phyloP scores from a whole-genome alignment of 2,113 vertebrate species.

The Anolis carolinensis region DNA sequence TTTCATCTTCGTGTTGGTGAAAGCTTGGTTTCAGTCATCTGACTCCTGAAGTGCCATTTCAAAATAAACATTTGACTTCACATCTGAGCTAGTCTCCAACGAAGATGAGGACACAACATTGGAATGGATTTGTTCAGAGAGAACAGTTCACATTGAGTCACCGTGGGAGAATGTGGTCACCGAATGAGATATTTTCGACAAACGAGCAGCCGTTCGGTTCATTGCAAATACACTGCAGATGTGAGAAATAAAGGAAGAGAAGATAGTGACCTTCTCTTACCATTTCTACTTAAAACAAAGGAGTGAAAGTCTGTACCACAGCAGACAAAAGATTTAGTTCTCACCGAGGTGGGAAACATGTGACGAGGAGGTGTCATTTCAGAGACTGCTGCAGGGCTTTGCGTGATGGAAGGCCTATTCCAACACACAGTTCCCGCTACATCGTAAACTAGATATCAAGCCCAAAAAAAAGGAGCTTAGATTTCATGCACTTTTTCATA shows the following conservation, averaged over 20 bases:
- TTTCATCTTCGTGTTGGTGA: background rate
- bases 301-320: background rate
- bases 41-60: slow-evolving; percentile 34
- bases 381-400: background rate
- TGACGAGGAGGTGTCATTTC: background rate
- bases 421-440: background rate
- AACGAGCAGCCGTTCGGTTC: background rate
- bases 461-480: background rate
- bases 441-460: background rate
- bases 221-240: slow-evolving; percentile 21
- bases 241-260: slow-evolving; percentile 24
- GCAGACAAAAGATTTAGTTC: background rate
- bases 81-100: background rate
- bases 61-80: slow-evolving; percentile 19
- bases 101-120: slow-evolving; percentile 11
- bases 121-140: slow-evolving; percentile 4
- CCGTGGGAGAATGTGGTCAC: slow-evolving; percentile 8
- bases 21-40: slow-evolving; percentile 19
- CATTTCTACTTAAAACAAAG: background rate
- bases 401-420: background rate
- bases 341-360: background rate
- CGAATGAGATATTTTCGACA: slow-evolving; percentile 31
- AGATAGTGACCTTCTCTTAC: background rate
- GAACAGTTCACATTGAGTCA: slow-evolving; percentile 1
- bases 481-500: background rate